Base-by-base conservation (phyloP, 2,888 invertebrate genomes). In the Agelastica alni region DNA sequence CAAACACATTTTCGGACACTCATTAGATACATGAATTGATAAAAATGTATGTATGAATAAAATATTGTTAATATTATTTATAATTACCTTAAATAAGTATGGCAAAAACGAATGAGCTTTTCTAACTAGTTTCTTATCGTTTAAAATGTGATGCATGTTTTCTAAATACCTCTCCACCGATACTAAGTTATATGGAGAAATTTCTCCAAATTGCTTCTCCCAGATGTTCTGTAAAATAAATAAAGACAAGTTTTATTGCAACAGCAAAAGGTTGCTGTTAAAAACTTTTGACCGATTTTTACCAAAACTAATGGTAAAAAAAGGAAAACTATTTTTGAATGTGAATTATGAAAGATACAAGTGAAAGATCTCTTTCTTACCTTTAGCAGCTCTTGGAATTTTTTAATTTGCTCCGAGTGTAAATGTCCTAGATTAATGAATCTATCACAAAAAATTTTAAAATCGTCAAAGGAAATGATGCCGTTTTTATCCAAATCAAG, bases 401-500 rank as follows among this genome's bases (percentile, higher is more conserved):
- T 89, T 51, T 80, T 76, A 3, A 86, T 83, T 51, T 87, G 85
- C 53, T 82, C 75, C 0, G 83, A 81, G 18, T 84, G 80, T 22
- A 92, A 79, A 69, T 91, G 88, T 0, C 91, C 92, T 58, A 91
- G 78, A 58, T 86, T 81, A 52, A 85, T 85, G 75, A 92, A 92
- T 69, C 90, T 79, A 62, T 89, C 85, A 0, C 85, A 85, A 64
- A 92, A 78, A 37, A 91, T 80, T 70, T 81, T 80, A 76, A 90
- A 91, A 74, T 93, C 92, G 67, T 91, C 90, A 74, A 81, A 91
- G 1, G 91, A 89, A 67, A 92, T 85, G 59, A 92, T 86, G 0
- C 92, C 91, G 67, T 93, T 92, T 71, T 89, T 91, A 77, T 93
- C 91, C 0, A 93, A 84, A 73, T 93, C 92, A 61, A 93, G 77